Evolutionary conservation across 1,140 invertebrate species (phyloP).

Genomic region (Bradysia coprophila): DNA sequence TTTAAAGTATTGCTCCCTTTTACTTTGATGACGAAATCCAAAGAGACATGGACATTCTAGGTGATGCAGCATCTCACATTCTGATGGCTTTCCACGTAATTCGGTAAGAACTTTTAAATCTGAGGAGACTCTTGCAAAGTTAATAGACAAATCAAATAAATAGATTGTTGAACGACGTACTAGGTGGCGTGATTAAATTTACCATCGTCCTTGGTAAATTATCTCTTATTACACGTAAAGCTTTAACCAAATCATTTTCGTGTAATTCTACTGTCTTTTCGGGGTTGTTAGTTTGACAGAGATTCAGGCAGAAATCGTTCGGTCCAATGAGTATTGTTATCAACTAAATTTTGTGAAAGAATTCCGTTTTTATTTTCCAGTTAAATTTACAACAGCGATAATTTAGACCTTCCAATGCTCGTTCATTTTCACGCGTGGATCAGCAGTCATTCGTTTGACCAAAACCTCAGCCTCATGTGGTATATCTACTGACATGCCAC

Average conservation of each 20-base stretch:
- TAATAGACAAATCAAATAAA: too few relatives aligned
- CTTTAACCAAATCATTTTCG: slow-evolving; percentile 26
- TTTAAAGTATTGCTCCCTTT: slow-evolving; percentile 11
- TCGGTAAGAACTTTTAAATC: slow-evolving; percentile 17
- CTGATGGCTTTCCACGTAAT: slow-evolving; percentile 13
- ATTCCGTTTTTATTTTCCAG: neutral
- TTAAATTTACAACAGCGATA: neutral
- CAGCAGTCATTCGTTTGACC: slow-evolving; percentile 34
- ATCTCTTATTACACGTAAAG: slow-evolving; percentile 30
- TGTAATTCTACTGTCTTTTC: slow-evolving; percentile 24
- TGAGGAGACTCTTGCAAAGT: too few relatives aligned
- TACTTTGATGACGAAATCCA: slow-evolving; percentile 13
- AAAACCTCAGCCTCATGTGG: slow-evolving; percentile 39
- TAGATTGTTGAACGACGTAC: too few relatives aligned
- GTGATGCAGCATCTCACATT: slow-evolving; percentile 21
- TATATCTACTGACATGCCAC: slow-evolving; percentile 36
- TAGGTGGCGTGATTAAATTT: slow-evolving; percentile 30
- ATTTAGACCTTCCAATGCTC: slow-evolving; percentile 48
- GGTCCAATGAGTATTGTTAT: slow-evolving; percentile 45
- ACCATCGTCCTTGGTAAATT: slow-evolving; percentile 40
- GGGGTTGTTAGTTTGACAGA: slow-evolving; percentile 28
- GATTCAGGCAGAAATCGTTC: slow-evolving; percentile 47
- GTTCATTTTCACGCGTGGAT: slow-evolving; percentile 34
- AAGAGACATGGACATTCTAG: slow-evolving; percentile 33
- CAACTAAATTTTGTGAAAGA: slow-evolving; percentile 22